Evolutionary conservation across 2,888 invertebrate species (phyloP).

Genomic region (Tholera decimalis): DNA sequence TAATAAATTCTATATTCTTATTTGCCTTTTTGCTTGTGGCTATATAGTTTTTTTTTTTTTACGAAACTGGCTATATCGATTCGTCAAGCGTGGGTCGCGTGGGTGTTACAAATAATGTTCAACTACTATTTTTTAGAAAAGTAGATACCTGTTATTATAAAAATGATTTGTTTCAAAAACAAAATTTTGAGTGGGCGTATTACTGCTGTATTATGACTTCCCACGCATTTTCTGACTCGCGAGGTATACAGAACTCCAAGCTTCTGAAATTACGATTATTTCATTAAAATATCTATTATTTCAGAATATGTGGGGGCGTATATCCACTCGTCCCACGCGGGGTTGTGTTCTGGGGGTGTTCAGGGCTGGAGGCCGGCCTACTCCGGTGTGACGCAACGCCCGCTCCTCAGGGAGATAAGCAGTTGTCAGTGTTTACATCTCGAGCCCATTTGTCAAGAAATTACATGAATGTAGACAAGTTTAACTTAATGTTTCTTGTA

Average conservation of each 20-base stretch:
- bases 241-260: constrained; percentile 46
- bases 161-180: constrained; percentile 6
- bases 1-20: neutral
- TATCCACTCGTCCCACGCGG: constrained; percentile 15
- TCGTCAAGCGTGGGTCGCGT: neutral
- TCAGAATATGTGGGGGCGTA: constrained; percentile 22
- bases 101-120: neutral
- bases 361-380: constrained; percentile 6
- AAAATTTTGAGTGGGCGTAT: constrained; percentile 6
- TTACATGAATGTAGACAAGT: neutral
- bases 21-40: neutral
- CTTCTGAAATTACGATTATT: constrained; percentile 3
- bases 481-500: neutral
- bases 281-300: constrained; percentile 36
- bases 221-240: constrained; percentile 18
- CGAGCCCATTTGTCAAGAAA: constrained; percentile 3
- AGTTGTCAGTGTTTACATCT: constrained; percentile 9
- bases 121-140: neutral
- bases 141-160: neutral
- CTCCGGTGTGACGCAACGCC: constrained; percentile 1
- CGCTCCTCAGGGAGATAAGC: constrained; percentile 7
- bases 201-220: neutral
- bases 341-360: neutral
- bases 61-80: neutral
- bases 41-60: neutral